Evolutionary conservation across 2,888 invertebrate genomes (phyloP), one percentile per base, ranked within the genome.

Genomic region (Ophioninae sp.): DNA sequence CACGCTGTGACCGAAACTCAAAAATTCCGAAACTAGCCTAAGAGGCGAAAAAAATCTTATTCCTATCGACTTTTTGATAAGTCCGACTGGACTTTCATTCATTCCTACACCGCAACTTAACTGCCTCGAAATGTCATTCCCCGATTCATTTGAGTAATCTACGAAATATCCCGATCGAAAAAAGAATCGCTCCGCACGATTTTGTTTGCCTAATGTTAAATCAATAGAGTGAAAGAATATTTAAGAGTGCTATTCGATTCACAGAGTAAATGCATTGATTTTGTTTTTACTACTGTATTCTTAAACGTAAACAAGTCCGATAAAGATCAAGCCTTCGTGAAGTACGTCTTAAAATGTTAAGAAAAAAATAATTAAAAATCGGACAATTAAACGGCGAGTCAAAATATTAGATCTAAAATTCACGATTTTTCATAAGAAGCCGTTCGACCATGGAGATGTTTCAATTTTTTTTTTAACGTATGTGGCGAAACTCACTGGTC

Each of bases 1-100:
- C 41, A 68, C 70, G 67, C 62, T 56, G 50, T 30, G 39, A 6
- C 1, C 65, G 56, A 41, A n/a, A 57, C 10, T 70, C 62, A 20
- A 23, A 74, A 72, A 20, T 68, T 57, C 74, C 41, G 68, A 2
- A 78, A 78, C 23, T 59, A 70, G 81, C 77, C 81, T 69, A 74
- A 83, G 41, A 69, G 74, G 56, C 57, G 37, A 76, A 50, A 17
- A 17, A 50, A 50, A 17, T 17, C 13, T 50, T 57, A 64, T 70
- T 73, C 73, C 62, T 44, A 39, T 72, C 67, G 56, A 73, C 56
- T 41, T 41, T 68, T n/a, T 8, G n/a, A 41, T 41, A 50, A 17
- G 20, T 37, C 76, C 57, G 30, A 50, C 72, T 30, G 50, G 59
- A 44, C 64, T 67, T 56, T 69, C 62, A 56, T 77, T 62, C 39